Base-by-base conservation (phyloP, 2,113 vertebrate genomes). In the Etia nguti region DNA sequence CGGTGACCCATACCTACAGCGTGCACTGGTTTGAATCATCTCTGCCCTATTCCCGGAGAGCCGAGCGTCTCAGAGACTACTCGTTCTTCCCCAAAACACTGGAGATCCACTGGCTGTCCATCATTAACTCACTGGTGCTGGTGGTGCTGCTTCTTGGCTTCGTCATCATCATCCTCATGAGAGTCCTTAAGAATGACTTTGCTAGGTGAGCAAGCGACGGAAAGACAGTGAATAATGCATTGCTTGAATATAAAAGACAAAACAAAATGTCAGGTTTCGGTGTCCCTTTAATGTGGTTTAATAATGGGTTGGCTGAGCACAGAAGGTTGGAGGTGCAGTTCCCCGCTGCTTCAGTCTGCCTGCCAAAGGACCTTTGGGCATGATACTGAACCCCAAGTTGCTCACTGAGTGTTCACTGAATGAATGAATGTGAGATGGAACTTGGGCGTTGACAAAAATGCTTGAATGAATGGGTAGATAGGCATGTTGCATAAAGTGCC, bases 71-170 rank as follows among this genome's bases (percentile, higher is more conserved):
- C 26, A 89, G 97, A 10, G 98, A 98, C 85, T 96, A 96, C 50
- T 97, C 97, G 2, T 98, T 98, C 93, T 98, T 98, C 90, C 98
- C 98, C 8, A 97, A 97, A 91, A 98, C 98, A 1, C 92, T 98
- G 91, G 98, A 98, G 96, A 98, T 98, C 93, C 98, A 98, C 88
- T 98, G 98, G 98, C 94, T 98, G 85, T 98, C 98, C 81, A 97
- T 98, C 92, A 98, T 98, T 29, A 98, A 98, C 94, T 98, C 97
- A 2, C 97, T 98, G 96, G 98, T 98, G 91, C 96, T 98, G 92
- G 98, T 98, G 84, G 97, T 98, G 86, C 95, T 98, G 56, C 96
- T 98, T 80, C 96, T 98, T 84, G 98, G 98, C 86, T 98, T 98
- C 52, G 98, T 98, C 92, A 97, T 98, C 86, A 98, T 98, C 93